Evolutionary conservation across 2,888 invertebrate species (phyloP).

Genomic region (Ischnura elegans): DNA sequence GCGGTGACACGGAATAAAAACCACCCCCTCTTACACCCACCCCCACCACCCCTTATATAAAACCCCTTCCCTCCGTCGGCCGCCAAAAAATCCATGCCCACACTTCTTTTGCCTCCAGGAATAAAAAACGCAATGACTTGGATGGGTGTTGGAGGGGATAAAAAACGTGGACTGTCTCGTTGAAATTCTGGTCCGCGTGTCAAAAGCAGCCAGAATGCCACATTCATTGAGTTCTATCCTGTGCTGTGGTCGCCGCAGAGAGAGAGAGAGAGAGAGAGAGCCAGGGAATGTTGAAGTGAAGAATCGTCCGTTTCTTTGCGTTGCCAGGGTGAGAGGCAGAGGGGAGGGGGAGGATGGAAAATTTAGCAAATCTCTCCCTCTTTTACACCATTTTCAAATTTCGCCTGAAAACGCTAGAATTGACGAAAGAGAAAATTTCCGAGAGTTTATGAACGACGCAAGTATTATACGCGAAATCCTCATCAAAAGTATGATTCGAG

Average conservation of each 20-base stretch:
- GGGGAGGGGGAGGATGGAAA: no score
- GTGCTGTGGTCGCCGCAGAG: background rate
- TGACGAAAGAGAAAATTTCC: no score
- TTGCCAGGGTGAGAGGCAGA: no score
- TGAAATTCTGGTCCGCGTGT: background rate
- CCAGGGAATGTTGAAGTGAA: background rate
- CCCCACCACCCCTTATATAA: background rate
- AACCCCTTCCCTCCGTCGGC: background rate
- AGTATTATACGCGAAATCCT: no score
- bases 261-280: constrained; percentile 1
- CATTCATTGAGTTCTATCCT: background rate
- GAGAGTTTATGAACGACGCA: no score
- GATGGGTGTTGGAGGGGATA: no score
- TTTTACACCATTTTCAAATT: no score
- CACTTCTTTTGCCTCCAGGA: no score
- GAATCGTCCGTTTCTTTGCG: background rate
- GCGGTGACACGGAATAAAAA: background rate
- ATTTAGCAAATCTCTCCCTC: no score
- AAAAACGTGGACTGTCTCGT: background rate
- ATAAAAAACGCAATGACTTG: background rate
- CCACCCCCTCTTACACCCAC: background rate
- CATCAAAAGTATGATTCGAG: no score
- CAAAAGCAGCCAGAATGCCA: background rate
- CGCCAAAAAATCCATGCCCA: background rate
- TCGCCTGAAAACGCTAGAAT: no score